Base-by-base conservation (phyloP, 2,888 invertebrate genomes). In the Synergus itoensis region DNA sequence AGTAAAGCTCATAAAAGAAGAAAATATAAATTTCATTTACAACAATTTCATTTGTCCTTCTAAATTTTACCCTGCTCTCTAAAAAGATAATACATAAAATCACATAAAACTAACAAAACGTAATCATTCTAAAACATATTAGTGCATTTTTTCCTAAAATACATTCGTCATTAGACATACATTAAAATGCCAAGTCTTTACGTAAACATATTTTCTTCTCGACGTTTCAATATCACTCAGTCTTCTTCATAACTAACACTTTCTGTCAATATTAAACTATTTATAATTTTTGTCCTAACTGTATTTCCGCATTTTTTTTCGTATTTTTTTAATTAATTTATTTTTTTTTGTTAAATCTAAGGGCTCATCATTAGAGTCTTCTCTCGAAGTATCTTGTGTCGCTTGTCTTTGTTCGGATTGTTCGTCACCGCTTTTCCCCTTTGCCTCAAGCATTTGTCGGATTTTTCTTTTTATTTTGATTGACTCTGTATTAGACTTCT, bases 11-110 rank as follows among this genome's bases (percentile, higher is more conserved):
- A 40, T 73, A n/a, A 36, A 40, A 11, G 40, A 40, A 73, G 65
- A 43, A 40, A 65, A 65, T 65, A 65, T 5, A 65, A 40, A 16
- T 64, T 12, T 43, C 18, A 65, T 65, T 65, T 36, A n/a, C 41
- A 18, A 40, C 9, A 65, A n/a, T 36, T 9, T 18, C 9, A 18
- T 12, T n/a, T 5, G 62, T 11, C 57, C 57, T 18, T 62, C 5
- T 62, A 11, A 11, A 28, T 62, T 28, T 28, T 14, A 62, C 62
- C 62, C 14, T 14, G 21, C 62, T 7, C 4, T 62, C 28, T 14
- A 14, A 62, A 14, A 62, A 1, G 11, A 62, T 62, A 4, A 62
- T 62, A 62, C 28, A 28, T 28, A 5, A 14, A 62, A 62, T 14
- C 12, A 21, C 28, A 14, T 28, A 4, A 14, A 62, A 62, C 28